Conservation (phyloP, 1,140 invertebrate species). For the Potamilus streckersoni region DNA sequence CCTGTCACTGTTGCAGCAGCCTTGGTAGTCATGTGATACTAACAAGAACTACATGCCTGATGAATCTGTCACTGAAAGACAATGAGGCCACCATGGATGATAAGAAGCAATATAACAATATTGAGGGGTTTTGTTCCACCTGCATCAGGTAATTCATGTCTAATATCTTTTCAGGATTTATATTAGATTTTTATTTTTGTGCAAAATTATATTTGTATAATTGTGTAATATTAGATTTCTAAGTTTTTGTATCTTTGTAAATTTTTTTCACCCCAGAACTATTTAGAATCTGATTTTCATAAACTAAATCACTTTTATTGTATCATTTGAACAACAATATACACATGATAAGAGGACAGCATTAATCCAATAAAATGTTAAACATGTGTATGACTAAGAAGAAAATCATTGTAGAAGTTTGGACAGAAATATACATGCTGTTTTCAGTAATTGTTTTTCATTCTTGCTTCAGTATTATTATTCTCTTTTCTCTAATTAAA, state of each 20-base stretch:
- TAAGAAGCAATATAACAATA: background rate
- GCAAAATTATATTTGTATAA: too few relatives aligned
- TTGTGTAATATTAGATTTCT: too few relatives aligned
- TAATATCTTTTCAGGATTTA: background rate
- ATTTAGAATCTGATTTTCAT: background rate
- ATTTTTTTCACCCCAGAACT: background rate
- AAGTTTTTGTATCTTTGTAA: background rate
- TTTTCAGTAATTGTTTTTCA: background rate
- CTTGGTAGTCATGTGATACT: too few relatives aligned
- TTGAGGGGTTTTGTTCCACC: too few relatives aligned
- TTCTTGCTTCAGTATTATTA: background rate
- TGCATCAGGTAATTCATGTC: background rate
- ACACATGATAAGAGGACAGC: too few relatives aligned
- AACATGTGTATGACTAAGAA: too few relatives aligned
- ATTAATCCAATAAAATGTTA: too few relatives aligned
- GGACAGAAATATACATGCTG: too few relatives aligned
- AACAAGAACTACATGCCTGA: too few relatives aligned
- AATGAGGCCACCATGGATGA: constrained; percentile 43
- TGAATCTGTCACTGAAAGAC: too few relatives aligned
- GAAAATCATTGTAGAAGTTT: too few relatives aligned
- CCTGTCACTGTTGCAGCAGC: too few relatives aligned
- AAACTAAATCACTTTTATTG: background rate
- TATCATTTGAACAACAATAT: background rate
- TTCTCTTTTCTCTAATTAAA: background rate
- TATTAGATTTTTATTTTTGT: background rate